These are phyloP conservation scores for Pyrochroa serraticornis DNA, from an alignment of 2,888 invertebrate species.

Conservation along the genomic window DNA sequence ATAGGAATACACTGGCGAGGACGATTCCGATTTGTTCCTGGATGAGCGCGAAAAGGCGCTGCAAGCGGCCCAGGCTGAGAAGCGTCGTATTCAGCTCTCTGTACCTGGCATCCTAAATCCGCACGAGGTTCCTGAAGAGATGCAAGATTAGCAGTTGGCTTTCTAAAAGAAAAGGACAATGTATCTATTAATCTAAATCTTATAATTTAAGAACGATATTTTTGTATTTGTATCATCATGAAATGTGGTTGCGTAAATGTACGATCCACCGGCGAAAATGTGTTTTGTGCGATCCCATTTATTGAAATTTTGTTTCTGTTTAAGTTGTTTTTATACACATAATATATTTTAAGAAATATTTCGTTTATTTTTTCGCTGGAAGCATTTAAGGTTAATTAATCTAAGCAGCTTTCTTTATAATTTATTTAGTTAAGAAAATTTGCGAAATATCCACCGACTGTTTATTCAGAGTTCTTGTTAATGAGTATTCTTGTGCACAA, in stretches of 20 bases:
- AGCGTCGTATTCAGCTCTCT: constrained; percentile 88
- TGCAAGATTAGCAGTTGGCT: constrained; percentile 76
- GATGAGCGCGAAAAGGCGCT: constrained; percentile 94
- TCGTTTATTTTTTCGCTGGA: constrained; percentile 5
- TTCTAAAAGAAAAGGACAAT: constrained; percentile 20
- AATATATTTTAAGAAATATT: constrained; percentile 20
- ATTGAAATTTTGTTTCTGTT: constrained; percentile 20
- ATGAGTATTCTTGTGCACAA: constrained; percentile 12
- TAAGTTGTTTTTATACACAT: constrained; percentile 20
- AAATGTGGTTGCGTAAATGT: constrained; percentile 6
- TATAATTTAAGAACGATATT: constrained; percentile 51
- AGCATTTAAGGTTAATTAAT: constrained; percentile 1
- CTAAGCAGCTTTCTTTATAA: background rate
- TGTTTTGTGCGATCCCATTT: constrained; percentile 37
- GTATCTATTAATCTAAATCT: constrained; percentile 43
- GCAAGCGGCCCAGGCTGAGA: constrained; percentile 89
- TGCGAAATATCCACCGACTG: background rate
- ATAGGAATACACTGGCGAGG: constrained; percentile 98
- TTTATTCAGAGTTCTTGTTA: background rate
- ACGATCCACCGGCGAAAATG: constrained; percentile 39
- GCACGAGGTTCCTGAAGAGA: constrained; percentile 93
- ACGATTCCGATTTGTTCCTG: constrained; percentile 95
- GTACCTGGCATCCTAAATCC: constrained; percentile 97
- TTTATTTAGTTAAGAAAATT: background rate
- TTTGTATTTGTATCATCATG: constrained; percentile 50